Base-by-base conservation (phyloP, 2,888 invertebrate genomes). In the Phalangium opilio region DNA sequence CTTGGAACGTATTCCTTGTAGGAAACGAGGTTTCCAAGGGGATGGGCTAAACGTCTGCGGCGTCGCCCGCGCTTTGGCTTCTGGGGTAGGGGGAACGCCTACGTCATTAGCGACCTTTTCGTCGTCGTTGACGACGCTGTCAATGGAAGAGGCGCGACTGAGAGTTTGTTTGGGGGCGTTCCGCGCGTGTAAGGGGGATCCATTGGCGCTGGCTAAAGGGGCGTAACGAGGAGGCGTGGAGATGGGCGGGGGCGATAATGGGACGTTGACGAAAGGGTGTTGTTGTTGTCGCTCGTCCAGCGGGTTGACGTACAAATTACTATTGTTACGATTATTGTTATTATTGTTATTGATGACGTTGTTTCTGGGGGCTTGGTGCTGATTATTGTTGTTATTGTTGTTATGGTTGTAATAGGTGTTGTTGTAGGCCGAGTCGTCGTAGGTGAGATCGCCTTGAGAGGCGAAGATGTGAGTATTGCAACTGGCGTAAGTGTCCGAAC, bases 391-490 rank as follows among this genome's bases (percentile, higher is more conserved):
- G 8, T 27, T 27, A 27, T 27, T 27, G 8, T 27, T 27, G 27
- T 27, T 27, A 27, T 27, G 4, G 8, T 27, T 27, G 27, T 27
- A 7, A 8, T 27, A 7, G 7, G 40, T 44, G 19, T 34, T 32
- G 3, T 18, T 18, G 15, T 36, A 43, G 20, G 47, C 43, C 10
- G 47, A 40, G 20, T 52, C 52, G 12, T 50, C 50, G 21, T 48
- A 44, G 42, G 50, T 48, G 35, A 52, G 44, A 47, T 52, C 52
- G 32, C 51, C 53, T 12, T 47, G 58, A 62, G 86, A 86, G 69
- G 82, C 78, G 72, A 83, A 87, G 63, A 87, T 87, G 74, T 90
- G 89, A 63, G 91, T 90, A 73, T 87, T 83, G 74, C 91, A 91
- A 71, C 87, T 90, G 69, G 87, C 87, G 71, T 87, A 93, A 58